Base-by-base conservation (phyloP, 2,797 vertebrate genomes). In the Falco berigora region DNA sequence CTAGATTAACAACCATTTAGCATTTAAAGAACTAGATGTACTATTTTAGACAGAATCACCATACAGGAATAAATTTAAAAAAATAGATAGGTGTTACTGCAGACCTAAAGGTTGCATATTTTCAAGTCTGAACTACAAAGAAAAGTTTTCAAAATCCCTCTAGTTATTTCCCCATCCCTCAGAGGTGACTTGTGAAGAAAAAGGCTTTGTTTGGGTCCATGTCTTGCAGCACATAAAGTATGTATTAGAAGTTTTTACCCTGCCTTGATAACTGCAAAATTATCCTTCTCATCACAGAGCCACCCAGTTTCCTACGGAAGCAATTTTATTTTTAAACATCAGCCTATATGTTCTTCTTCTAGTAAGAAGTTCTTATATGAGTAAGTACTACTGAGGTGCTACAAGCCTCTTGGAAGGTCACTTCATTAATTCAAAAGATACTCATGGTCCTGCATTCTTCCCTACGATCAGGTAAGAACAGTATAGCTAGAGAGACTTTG, bases 311-410 rank as follows among this genome's bases (percentile, higher is more conserved):
- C 21, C 28, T 14, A 71, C 8, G n/a, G 27, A 92, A 81, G 53
- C 6, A 22, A 4, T 50, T 50, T 40, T 44, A 19, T 42, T 73
- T 89, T 52, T 4, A 50, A 91, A 71, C 3, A 8, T 53, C 36
- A 40, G 63, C 25, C 63, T 36, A 4, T 9, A 27, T 0, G 0
- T 2, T 27, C 47, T 30, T 42, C 40, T 42, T 11, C 27, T 4
- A 59, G 40, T n/a, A 16, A 36, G 2, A 21, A 30, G 13, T 44
- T 84, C 30, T 77, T 38, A 3, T 12, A 67, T 25, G 23, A 86
- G 0, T 18, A 88, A 8, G 8, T 14, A 52, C 38, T 58, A 62
- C 11, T 36, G 49, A 84, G 13, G 20, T 53, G 50, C 44, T 71
- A 38, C 2, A 6, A 67, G 52, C 68, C 20, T 72, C 69, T 6